Evolutionary conservation across 1,140 invertebrate genomes (phyloP), one percentile per base, ranked within the genome.

Genomic region (Chymomyza costata): DNA sequence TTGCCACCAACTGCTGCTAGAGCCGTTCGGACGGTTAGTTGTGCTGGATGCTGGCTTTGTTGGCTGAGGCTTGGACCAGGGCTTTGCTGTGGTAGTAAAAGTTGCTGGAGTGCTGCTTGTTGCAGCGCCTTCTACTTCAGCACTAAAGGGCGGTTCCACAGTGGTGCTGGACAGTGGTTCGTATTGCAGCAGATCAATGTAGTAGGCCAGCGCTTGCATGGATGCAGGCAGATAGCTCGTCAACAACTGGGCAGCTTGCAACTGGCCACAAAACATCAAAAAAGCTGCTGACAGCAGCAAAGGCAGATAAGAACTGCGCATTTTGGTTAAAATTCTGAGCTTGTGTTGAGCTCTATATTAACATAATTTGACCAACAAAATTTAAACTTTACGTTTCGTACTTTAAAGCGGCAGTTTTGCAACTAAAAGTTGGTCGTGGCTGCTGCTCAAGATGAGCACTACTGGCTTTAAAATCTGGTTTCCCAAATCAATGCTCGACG

Each of bases 141-240:
- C 69, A 41, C 62, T 76, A 37, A 83, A 82, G 2, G 80, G 78
- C 3, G 76, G 83, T 46, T 84, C 83, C 0, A 61, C 74, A 0
- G 74, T 82, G 38, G 80, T 85, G 31, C 71, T 76, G 32, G 71
- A 59, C n/a, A 85, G 35, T 8, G 82, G 83, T 37, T 86, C 84
- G 25, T 86, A 86, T 41, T 86, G 84, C 17, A 86, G 43, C n/a
- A 78, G 59, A 31, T 86, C 84, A n/a, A 84, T 85, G 35, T 84
- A 84, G 43, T 86, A 86, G 38, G 84, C 84, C 40, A 86, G 38
- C 6, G 84, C 84, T 53, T 85, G 84, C 84, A 86, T 86, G 11
- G 66, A 68, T 5, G 81, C 71, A 30, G 84, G 82, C 50, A 86
- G 55, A 56, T 85, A 86, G 21, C 73, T 85, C 31, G 63, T 62